A percentile compares a stretch with the other conserved stretches of the same genome.
Evolutionary conservation across 1,140 invertebrate genomes (phyloP).

Genomic region (Teleopsis dalmanni): DNA sequence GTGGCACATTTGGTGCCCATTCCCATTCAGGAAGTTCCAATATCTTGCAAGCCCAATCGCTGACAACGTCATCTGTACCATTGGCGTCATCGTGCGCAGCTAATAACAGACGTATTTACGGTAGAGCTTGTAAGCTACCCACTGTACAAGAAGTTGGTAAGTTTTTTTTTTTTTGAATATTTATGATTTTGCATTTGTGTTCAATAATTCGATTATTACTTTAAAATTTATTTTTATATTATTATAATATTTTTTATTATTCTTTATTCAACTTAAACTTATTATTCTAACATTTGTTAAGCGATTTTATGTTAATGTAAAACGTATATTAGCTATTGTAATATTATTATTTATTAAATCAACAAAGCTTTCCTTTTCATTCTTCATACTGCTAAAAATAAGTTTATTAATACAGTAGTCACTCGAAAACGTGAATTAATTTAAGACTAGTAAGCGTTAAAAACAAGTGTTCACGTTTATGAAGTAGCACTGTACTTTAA

Average conservation of each 20-base stretch:
- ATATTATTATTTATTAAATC: background rate
- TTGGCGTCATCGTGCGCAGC: constrained; percentile 18
- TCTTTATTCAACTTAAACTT: background rate
- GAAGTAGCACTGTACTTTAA: too few relatives aligned
- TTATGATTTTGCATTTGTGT: background rate
- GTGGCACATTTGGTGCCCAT: constrained; percentile 18
- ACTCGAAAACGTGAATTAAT: too few relatives aligned
- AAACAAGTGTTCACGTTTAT: too few relatives aligned
- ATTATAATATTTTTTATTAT: background rate
- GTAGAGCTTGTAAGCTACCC: constrained; percentile 44
- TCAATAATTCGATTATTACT: background rate
- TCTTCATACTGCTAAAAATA: too few relatives aligned
- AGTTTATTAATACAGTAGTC: too few relatives aligned
- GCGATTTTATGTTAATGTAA: background rate
- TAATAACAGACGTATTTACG: constrained; percentile 30
- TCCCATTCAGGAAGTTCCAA: constrained; percentile 4
- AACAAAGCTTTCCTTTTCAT: background rate
- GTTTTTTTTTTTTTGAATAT: constrained; percentile 24
- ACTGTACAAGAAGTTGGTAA: constrained; percentile 53
- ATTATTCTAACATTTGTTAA: background rate
- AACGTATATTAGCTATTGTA: too few relatives aligned
- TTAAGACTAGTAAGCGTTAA: too few relatives aligned
- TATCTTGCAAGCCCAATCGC: constrained; percentile 4
- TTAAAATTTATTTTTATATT: background rate
- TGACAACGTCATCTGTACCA: constrained; percentile 17